These are phyloP conservation scores for Pycnonotus jocosus DNA, from an alignment of 2,113 vertebrate genomes.

Conservation along the genomic window DNA sequence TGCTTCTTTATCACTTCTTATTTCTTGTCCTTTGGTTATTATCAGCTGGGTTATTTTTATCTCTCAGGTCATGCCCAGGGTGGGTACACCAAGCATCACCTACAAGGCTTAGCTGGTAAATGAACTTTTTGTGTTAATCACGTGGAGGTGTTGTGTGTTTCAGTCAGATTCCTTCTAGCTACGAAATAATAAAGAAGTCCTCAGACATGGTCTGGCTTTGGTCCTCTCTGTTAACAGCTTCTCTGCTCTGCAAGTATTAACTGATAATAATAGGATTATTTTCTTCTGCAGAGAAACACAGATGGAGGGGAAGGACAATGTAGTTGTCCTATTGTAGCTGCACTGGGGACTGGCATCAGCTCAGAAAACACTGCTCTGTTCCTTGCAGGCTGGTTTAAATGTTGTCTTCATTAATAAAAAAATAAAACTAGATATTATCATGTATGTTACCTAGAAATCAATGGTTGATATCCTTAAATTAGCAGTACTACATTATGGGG, in stretches of 20 bases:
- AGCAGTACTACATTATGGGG: neutral
- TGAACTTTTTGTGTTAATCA: neutral
- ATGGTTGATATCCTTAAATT: neutral
- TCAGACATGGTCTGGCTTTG: neutral
- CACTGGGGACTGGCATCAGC: neutral
- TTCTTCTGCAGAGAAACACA: neutral
- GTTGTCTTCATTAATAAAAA: neutral
- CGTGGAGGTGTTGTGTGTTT: rapidly evolving
- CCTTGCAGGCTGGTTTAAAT: neutral
- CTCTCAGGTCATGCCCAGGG: rapidly evolving
- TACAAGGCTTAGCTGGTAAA: rapidly evolving
- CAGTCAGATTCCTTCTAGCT: neutral
- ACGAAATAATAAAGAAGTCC: neutral
- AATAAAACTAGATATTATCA: neutral
- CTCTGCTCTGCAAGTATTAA: neutral
- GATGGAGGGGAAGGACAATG: neutral
- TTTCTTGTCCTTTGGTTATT: neutral
- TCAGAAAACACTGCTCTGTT: neutral
- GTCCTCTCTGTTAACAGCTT: neutral
- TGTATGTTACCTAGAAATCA: neutral
- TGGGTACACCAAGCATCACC: neutral
- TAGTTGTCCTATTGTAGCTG: neutral
- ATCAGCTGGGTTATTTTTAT: neutral
- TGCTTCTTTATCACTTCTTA: neutral
- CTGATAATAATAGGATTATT: neutral